Evolutionary conservation across 2,797 vertebrate species (phyloP).

Genomic region (Hydrophis major): DNA sequence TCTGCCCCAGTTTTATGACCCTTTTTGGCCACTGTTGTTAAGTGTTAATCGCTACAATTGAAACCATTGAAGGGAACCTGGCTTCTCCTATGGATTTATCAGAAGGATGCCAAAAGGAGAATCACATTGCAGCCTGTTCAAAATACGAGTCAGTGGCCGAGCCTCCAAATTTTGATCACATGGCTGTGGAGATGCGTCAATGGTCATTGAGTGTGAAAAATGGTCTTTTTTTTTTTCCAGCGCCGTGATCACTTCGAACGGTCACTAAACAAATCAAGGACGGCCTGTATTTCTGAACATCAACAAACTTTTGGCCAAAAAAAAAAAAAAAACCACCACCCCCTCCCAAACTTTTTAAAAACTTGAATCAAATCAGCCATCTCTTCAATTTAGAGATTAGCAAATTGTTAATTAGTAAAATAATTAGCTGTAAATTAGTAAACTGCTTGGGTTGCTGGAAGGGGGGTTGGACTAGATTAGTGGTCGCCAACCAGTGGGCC

Average conservation of each 20-base stretch:
- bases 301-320: not conserved
- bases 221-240: not conserved
- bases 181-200: too few relatives aligned
- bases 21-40: not conserved
- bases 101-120: not conserved
- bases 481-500: too few relatives aligned
- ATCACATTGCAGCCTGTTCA: too few relatives aligned
- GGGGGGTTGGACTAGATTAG: too few relatives aligned
- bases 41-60: not conserved
- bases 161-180: rapidly evolving
- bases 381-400: not conserved
- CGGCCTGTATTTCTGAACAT: not conserved
- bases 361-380: not conserved
- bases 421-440: too few relatives aligned
- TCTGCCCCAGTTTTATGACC: not conserved
- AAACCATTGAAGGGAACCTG: too few relatives aligned
- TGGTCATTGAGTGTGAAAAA: not conserved
- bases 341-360: too few relatives aligned
- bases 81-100: not conserved
- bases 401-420: not conserved
- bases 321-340: too few relatives aligned
- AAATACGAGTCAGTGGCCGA: not conserved
- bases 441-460: too few relatives aligned
- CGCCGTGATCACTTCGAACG: rapidly evolving
- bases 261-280: not conserved